A percentile compares a stretch with the other conserved stretches of the same genome.
phyloP scores from a whole-genome alignment of 2,888 invertebrate genomes.

The Heteropelma amictum region DNA sequence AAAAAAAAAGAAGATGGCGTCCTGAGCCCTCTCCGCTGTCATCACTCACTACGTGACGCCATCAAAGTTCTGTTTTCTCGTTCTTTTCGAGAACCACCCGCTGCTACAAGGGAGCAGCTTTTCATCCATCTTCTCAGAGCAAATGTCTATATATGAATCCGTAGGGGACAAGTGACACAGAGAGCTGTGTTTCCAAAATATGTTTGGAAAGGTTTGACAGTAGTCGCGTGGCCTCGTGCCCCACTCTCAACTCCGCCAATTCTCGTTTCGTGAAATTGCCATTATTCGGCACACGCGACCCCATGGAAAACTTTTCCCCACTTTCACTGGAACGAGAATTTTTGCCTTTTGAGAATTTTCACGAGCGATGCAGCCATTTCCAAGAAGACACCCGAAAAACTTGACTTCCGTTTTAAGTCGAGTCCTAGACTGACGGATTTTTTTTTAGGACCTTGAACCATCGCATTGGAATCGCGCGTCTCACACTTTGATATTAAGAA shows the following conservation, averaged over 20 bases:
- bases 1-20: background rate
- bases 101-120: constrained; percentile 8
- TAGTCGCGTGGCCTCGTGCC: constrained; percentile 62
- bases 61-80: constrained; percentile 11
- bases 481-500: too few relatives aligned
- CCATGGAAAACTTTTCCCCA: background rate
- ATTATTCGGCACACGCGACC: constrained; percentile 10
- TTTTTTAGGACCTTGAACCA: too few relatives aligned
- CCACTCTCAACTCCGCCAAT: background rate
- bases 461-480: too few relatives aligned
- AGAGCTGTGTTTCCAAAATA: constrained; percentile 69
- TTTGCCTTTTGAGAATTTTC: background rate
- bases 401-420: too few relatives aligned
- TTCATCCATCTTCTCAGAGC: constrained; percentile 33
- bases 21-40: constrained; percentile 32
- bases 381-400: too few relatives aligned
- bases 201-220: constrained; percentile 70
- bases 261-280: background rate
- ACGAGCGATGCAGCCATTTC: too few relatives aligned
- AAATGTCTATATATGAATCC: background rate
- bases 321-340: background rate
- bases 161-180: constrained; percentile 12
- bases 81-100: constrained; percentile 33
- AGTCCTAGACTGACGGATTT: too few relatives aligned
- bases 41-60: constrained; percentile 52